Conservation (phyloP, 2,113 vertebrate species). For the Notiomystis cincta region DNA sequence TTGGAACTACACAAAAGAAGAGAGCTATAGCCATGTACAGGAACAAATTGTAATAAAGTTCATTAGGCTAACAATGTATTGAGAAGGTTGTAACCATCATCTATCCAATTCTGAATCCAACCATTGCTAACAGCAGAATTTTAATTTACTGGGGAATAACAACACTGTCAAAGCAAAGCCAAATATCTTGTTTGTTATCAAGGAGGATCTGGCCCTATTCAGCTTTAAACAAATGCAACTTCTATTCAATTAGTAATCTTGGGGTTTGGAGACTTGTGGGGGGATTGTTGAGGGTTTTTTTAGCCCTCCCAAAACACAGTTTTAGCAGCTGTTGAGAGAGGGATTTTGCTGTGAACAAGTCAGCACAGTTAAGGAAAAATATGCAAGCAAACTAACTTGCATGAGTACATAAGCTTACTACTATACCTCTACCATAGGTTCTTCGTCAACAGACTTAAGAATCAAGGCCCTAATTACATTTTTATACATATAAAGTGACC, state of each 20-base stretch:
- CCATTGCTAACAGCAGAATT: neutral
- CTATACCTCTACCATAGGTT: conserved; percentile 16
- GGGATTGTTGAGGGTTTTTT: neutral
- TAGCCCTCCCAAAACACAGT: neutral
- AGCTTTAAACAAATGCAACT: conserved; percentile 13
- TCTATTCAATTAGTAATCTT: neutral
- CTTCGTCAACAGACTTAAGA: neutral
- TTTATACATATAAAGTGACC: conserved; percentile 57
- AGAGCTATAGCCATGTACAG: neutral
- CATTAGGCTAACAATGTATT: neutral
- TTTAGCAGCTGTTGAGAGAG: conserved; percentile 31
- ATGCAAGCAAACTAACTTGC: neutral
- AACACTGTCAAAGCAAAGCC: neutral
- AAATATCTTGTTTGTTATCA: neutral
- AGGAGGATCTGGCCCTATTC: neutral
- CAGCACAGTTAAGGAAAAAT: neutral
- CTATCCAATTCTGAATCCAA: neutral
- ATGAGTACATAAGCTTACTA: neutral
- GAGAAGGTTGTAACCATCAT: neutral
- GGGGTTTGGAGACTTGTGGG: neutral
- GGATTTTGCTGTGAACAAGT: neutral
- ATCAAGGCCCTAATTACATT: conserved; percentile 13
- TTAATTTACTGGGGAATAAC: neutral
- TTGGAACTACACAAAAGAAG: neutral
- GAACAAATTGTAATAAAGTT: neutral